A percentile compares a stretch with the other conserved stretches of the same genome.
These are phyloP conservation scores for Aphaenogaster floridana DNA, from an alignment of 1,140 invertebrate genomes.

Conservation along the genomic window DNA sequence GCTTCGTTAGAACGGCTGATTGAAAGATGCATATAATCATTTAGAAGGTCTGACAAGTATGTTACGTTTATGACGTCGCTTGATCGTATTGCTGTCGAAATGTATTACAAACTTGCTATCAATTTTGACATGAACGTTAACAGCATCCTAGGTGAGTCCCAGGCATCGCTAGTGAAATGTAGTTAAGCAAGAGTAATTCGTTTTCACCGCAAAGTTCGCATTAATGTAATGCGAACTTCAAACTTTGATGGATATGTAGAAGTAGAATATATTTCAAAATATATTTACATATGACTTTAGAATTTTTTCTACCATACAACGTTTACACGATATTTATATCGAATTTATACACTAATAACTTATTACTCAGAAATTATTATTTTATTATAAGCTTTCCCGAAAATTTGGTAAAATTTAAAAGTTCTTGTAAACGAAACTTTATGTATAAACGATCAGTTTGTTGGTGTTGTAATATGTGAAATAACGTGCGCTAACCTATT, in stretches of 20 bases:
- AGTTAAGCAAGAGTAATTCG: slow-evolving; percentile 44
- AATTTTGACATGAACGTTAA: slow-evolving; percentile 41
- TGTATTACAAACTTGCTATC: slow-evolving; percentile 41
- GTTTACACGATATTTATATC: background rate
- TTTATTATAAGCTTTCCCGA: background rate
- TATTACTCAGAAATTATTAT: background rate
- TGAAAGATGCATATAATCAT: slow-evolving; percentile 19
- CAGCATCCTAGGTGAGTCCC: background rate
- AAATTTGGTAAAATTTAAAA: background rate
- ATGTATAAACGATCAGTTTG: background rate
- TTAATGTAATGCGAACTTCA: slow-evolving; percentile 13
- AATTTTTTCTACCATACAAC: background rate
- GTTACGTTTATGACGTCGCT: background rate
- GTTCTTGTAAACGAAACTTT: background rate
- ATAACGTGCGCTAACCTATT: background rate
- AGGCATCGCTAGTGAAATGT: slow-evolving; percentile 11
- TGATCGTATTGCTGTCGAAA: slow-evolving; percentile 27
- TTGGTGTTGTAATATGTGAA: background rate
- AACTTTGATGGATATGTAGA: slow-evolving; percentile 20
- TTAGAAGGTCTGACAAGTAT: slow-evolving; percentile 7
- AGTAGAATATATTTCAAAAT: slow-evolving; percentile 13
- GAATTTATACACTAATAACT: background rate
- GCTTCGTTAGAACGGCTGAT: slow-evolving; percentile 8
- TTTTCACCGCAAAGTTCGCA: slow-evolving; percentile 5
- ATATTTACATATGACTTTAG: background rate